Conservation (phyloP, 2,113 vertebrate genomes). For the Colaptes auratus region DNA sequence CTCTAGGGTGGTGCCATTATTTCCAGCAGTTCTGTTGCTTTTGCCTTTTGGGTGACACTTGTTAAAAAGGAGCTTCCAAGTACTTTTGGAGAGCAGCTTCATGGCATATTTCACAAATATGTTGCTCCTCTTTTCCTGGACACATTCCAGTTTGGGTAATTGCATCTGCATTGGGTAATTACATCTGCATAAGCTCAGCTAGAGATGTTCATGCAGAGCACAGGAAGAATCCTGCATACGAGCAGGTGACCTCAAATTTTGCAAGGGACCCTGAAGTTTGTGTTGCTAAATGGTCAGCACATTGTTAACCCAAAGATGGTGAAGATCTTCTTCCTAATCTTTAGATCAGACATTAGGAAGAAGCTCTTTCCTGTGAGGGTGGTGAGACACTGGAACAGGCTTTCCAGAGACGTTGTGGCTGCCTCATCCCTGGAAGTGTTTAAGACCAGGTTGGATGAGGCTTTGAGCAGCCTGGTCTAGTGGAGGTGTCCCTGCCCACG, state of each 20-base stretch:
- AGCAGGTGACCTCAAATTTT: neutral
- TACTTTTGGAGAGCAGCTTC: neutral
- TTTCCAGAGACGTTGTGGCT: no score
- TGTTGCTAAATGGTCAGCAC: neutral
- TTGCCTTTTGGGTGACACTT: neutral
- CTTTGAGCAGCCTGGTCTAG: no score
- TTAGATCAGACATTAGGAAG: no score
- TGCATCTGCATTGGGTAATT: conserved; percentile 18
- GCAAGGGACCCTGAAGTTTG: neutral
- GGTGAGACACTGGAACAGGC: no score
- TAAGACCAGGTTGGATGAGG: no score
- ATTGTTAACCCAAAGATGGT: neutral
- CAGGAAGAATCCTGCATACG: neutral
- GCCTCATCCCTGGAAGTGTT: no score
- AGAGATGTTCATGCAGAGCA: neutral
- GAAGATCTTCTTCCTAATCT: neutral
- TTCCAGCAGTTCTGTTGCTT: neutral
- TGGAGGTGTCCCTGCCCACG: no score
- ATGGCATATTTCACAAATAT: neutral
- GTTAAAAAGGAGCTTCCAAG: neutral
- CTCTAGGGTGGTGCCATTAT: neutral
- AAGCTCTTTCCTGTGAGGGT: no score
- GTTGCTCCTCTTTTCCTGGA: neutral
- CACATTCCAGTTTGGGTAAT: neutral
- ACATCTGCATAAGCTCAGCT: neutral